These are phyloP conservation scores for Rotaria sp. DNA, from an alignment of 2,888 invertebrate species.

Conservation along the genomic window DNA sequence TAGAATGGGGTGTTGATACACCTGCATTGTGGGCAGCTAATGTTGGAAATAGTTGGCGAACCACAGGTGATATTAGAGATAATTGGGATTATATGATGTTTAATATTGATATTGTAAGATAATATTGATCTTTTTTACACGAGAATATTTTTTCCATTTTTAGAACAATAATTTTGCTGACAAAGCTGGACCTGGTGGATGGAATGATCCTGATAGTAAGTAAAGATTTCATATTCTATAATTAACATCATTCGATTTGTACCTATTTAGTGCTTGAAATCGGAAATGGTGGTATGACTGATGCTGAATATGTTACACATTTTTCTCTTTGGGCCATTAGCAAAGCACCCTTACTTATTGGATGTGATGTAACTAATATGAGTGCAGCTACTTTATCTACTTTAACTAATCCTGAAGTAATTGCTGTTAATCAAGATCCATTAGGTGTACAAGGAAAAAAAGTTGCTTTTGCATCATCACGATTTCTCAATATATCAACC, in stretches of 20 bases:
- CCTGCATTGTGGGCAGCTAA: not conserved
- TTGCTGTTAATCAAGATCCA: not conserved
- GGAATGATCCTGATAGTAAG: not conserved
- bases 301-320: not conserved
- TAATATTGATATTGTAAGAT: not conserved
- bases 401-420: not conserved
- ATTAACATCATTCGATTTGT: no score
- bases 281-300: not conserved
- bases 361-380: not conserved
- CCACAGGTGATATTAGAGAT: not conserved
- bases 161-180: not conserved
- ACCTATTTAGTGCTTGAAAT: not conserved
- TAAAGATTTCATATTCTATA: not conserved
- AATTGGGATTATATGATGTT: not conserved
- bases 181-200: not conserved
- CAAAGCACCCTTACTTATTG: not conserved
- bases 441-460: not conserved
- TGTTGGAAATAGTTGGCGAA: not conserved
- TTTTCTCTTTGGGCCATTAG: not conserved
- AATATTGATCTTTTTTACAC: no score
- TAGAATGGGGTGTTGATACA: not conserved
- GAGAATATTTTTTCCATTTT: not conserved
- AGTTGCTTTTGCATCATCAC: not conserved
- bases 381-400: not conserved
- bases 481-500: not conserved